Base-by-base conservation (phyloP, 2,113 vertebrate species). In the Channa argus region DNA sequence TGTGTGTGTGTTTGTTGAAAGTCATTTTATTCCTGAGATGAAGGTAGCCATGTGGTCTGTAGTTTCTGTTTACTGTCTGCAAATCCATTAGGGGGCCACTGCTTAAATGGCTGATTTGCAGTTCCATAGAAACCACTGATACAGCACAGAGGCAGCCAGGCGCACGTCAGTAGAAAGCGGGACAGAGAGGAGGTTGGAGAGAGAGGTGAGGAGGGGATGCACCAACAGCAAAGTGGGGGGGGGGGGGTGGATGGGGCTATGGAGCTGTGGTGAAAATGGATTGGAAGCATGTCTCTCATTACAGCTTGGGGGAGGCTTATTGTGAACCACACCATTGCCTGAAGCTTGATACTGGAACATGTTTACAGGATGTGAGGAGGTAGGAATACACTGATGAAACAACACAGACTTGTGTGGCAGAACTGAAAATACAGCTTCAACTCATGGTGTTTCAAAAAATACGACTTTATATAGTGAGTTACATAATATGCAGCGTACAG, bases 121-220 rank as follows among this genome's bases (percentile, higher is more conserved):
- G 83, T 73, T 87, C 87, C 92, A 93, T 93, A 83, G 92, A 89
- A 93, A 93, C 92, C 87, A 53, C 33, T 8, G 71, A 63, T 61
- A 73, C 78, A 69, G 64, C 71, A 13, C 50, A 13, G 51, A 82
- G 86, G 71, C 77, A 82, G 79, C 75, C 83, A 52, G 83, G 79
- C 79, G 60, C 81, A 85, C 2, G 2, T 63, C 59, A 50, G 63
- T 61, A 61, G 60, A 74, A 71, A 82, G 77, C 67, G 69, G 74
- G 60, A 61, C 59, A 34, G 63, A 34, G 34, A 6, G 44, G 5
- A 2, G 2, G 13, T 10, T 15, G 8, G 11, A 8, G n/a, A 2
- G 44, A 1, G 1, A n/a, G 70, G 14, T 11, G 49, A 49, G 39
- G 50, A 3, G 5, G 45, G 54, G 51, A 47, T 1, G 11, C 14